Evolutionary conservation across 2,888 invertebrate genomes (phyloP), one percentile per base, ranked within the genome.

Genomic region (Macrophya alboannulata): DNA sequence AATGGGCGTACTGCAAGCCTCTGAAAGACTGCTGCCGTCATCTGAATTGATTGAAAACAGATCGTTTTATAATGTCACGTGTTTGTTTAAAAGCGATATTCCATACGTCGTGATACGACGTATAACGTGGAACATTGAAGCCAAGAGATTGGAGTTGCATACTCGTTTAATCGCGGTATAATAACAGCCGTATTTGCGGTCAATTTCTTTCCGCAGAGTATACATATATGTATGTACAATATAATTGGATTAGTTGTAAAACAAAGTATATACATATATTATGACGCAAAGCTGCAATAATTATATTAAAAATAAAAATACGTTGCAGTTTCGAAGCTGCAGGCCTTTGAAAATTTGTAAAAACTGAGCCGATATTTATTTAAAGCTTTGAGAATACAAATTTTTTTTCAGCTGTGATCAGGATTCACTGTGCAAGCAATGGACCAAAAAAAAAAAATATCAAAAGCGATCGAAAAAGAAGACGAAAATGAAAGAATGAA

Each of bases 1-100:
- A 82, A 93, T 93, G 59, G 93, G 93, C 68, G 93, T 94, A 86
- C 93, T 93, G 88, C 93, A 93, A 15, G 93, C 93, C 89, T 94
- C 94, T 9, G 93, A 93, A 82, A 93, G 87, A 86, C 93, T 93
- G 87, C 93, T 93, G 55, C 92, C 93, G 87, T 94, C 94, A 86
- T 94, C 94, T 93, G 88, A 31, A 90, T 90, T 72, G 81, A 81
- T 45, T 15, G 55, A 55, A 77, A 62, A 62, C 59, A 81, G 62
- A 81, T 81, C 6, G 55, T 55, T 77, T 37, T 77, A 37, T 55
- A 48, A 51, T 59, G 17, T 55, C 17, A 55, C 31, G 10, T 79
- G 48, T 48, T 25, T 25, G 12, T 74, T 40, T 21, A 72, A 43
- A 43, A 17, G 40, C 43, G 43, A 3, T 37, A 21, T 48, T 62